Percentiles rank a stretch among this genome's conserved stretches.
Evolutionary conservation across 1,140 invertebrate species (phyloP).

Genomic region (Euschistus heros): DNA sequence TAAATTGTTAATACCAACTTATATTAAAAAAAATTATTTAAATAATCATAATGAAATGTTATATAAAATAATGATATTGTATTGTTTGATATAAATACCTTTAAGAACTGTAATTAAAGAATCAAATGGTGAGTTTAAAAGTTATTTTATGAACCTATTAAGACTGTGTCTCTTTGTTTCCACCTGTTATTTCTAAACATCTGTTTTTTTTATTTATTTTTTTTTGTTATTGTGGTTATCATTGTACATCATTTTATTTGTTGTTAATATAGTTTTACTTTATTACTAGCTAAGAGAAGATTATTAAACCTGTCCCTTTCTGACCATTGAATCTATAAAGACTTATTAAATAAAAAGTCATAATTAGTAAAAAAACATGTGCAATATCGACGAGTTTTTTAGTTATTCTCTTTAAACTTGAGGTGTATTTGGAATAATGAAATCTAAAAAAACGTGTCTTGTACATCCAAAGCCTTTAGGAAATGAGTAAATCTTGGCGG

Average conservation of each 20-base stretch:
- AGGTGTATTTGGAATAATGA: no score
- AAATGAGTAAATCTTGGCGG: constrained; percentile 4
- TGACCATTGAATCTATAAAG: not conserved
- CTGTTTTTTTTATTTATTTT: constrained; percentile 14
- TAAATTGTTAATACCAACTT: not conserved
- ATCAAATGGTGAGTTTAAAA: constrained; percentile 6
- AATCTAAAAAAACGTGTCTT: no score
- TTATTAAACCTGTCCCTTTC: not conserved
- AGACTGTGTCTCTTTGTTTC: constrained; percentile 5
- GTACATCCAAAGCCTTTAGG: no score
- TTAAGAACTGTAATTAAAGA: constrained; percentile 6
- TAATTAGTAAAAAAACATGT: no score
- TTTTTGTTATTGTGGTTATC: constrained; percentile 19
- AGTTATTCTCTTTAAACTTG: no score
- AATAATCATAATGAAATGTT: not conserved
- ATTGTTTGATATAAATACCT: not conserved
- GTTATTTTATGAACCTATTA: not conserved
- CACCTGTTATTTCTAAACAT: constrained; percentile 14
- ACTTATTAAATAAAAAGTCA: no score
- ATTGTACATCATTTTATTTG: constrained; percentile 21
- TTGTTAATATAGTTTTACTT: constrained; percentile 25
- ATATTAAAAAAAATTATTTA: not conserved
- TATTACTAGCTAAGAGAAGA: constrained; percentile 2
- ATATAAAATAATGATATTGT: constrained; percentile 4
- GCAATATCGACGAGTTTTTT: no score